Percentiles rank a stretch among this genome's conserved stretches.
These are phyloP conservation scores for Australoheros facetus DNA, from an alignment of 2,797 vertebrate genomes.

Conservation along the genomic window DNA sequence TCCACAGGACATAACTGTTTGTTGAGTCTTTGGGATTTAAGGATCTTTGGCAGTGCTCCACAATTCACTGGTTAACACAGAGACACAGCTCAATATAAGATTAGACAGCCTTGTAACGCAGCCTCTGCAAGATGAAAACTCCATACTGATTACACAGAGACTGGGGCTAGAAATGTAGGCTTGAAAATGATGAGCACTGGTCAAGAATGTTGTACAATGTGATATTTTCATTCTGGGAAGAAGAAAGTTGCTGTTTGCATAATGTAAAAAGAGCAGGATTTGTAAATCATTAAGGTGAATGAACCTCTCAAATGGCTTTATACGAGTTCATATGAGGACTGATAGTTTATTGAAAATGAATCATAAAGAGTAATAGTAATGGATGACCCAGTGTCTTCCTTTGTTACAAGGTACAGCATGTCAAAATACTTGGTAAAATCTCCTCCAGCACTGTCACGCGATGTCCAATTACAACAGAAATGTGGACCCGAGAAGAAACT, in stretches of 20 bases:
- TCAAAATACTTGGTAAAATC: conserved; percentile 1
- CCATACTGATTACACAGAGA: conserved; percentile 36
- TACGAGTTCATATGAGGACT: neutral
- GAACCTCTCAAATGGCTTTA: neutral
- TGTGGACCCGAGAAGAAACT: conserved; percentile 4
- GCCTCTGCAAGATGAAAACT: conserved; percentile 24
- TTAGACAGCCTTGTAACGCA: conserved; percentile 45
- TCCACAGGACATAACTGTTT: conserved; percentile 40
- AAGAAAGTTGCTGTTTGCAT: neutral
- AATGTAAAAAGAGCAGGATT: neutral
- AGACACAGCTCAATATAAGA: conserved; percentile 55
- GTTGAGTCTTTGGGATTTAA: conserved; percentile 57
- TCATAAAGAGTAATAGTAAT: neutral
- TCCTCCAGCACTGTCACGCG: neutral
- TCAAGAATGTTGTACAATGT: neutral
- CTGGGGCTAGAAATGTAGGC: neutral
- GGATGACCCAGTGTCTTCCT: neutral
- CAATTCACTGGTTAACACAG: conserved; percentile 56
- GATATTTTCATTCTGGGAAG: neutral
- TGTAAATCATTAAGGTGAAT: neutral
- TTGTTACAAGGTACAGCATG: neutral
- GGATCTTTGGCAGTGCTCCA: conserved; percentile 62
- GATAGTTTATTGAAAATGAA: neutral
- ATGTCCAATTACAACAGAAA: conserved; percentile 17
- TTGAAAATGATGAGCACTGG: conserved; percentile 11